Evolutionary conservation across 2,113 vertebrate genomes (phyloP), one percentile per base, ranked within the genome.

Genomic region (Agapornis roseicollis): DNA sequence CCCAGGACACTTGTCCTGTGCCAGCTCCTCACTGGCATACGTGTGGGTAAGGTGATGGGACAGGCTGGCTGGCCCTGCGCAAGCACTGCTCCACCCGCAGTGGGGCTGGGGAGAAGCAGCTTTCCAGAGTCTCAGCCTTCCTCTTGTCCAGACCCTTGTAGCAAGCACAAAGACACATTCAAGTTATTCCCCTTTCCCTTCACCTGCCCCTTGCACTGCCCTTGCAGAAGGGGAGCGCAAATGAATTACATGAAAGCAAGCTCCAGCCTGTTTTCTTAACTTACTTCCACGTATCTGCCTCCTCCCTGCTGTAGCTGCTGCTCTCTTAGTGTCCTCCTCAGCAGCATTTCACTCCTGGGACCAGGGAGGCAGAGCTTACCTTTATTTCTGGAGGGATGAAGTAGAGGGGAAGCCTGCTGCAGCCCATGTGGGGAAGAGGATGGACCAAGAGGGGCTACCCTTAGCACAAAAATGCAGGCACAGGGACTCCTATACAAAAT

Each of bases 71-170:
- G 49, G 13, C 22, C 35, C 19, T 3, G 1, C 12, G 5, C 0
- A 0, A n/a, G 49, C 29, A 41, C 60, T 84, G 69, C 60, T 70
- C 11, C 17, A 10, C 3, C 33, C 5, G 3, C 0, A 1, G 4
- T 9, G 14, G 9, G 4, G 6, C 53, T 64, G 25, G 22, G 37
- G 35, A 68, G 14, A 68, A 90, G 58, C 72, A 73, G 29, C 63
- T 83, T 70, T 46, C 39, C 61, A 20, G 4, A 7, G 7, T 52
- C 39, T 5, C 7, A 2, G 35, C 29, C 53, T 71, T 74, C 20
- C 25, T 25, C 41, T 39, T 31, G 24, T 58, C 63, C 31, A 71
- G 22, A 27, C 37, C 28, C 16, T 8, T 27, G 23, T 23, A 89
- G 25, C 1, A 2, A 56, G 49, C 41, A 17, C 41, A 28, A 39